Percentiles rank a stretch among this genome's conserved stretches.
phyloP scores from a whole-genome alignment of 53 echinoderm and acorn worm species.

The Hippasteria phrygiana region DNA sequence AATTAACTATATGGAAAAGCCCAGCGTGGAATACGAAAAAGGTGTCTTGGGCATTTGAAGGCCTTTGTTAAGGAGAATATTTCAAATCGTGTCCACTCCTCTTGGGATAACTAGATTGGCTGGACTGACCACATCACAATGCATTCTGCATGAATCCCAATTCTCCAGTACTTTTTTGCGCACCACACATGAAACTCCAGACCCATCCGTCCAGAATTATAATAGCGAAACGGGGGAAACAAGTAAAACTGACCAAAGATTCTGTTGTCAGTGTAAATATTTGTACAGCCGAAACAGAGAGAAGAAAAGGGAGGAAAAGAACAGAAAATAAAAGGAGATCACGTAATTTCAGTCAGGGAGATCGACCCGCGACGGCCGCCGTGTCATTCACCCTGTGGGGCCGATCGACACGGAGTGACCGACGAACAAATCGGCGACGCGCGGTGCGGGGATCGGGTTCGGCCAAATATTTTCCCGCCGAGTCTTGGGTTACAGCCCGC shows the following conservation, averaged over 20 bases:
- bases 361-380: conserved; percentile 61
- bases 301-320: too few species aligned
- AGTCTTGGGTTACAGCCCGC: conserved; percentile 57
- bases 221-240: conserved; percentile 9
- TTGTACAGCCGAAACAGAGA: conserved; percentile 12
- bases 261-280: conserved; percentile 43
- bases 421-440: conserved; percentile 62
- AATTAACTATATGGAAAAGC: background rate
- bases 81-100: background rate
- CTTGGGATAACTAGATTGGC: background rate
- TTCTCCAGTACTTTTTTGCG: background rate
- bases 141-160: background rate
- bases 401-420: conserved; percentile 62
- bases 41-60: background rate
- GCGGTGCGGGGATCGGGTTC: conserved; percentile 67
- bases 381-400: conserved; percentile 63
- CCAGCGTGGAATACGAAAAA: background rate
- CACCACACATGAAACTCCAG: background rate
- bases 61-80: background rate
- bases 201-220: conserved; percentile 3
- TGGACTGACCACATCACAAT: background rate
- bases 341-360: conserved; percentile 45
- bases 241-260: conserved; percentile 28
- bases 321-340: background rate
- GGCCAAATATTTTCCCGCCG: conserved; percentile 65